A percentile compares a stretch with the other conserved stretches of the same genome.
phyloP scores from a whole-genome alignment of 2,888 invertebrate genomes.

The Thumatha senex region DNA sequence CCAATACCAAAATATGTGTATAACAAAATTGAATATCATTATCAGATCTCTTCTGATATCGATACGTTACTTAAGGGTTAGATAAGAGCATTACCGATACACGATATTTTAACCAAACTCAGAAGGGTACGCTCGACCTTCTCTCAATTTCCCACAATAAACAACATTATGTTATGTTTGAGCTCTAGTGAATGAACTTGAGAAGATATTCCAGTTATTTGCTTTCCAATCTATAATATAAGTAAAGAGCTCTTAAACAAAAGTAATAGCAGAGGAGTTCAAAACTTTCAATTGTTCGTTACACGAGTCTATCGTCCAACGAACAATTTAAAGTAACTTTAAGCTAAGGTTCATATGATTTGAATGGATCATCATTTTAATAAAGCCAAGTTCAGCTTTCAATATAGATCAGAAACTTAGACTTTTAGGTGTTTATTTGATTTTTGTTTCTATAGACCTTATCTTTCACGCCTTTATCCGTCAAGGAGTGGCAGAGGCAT shows the following conservation, averaged over 20 bases:
- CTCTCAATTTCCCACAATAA: constrained; percentile 33
- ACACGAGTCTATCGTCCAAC: too few relatives aligned
- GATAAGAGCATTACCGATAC: constrained; percentile 29
- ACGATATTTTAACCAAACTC: constrained; percentile 37
- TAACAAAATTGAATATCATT: not conserved
- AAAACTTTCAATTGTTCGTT: not conserved
- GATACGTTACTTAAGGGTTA: constrained; percentile 15
- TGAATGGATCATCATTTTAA: too few relatives aligned
- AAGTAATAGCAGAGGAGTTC: too few relatives aligned
- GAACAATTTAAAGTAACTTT: too few relatives aligned
- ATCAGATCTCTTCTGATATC: not conserved
- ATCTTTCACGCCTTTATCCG: too few relatives aligned
- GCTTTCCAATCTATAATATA: not conserved
- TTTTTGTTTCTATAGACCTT: too few relatives aligned
- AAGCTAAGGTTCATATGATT: not conserved
- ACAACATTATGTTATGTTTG: constrained; percentile 31
- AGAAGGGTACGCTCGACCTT: constrained; percentile 26
- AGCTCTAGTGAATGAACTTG: constrained; percentile 8
- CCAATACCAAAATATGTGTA: not conserved
- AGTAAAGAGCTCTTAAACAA: too few relatives aligned
- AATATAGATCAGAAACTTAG: too few relatives aligned
- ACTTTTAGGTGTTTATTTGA: too few relatives aligned
- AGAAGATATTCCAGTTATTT: constrained; percentile 13
- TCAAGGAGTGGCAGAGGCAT: too few relatives aligned
- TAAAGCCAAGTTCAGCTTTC: too few relatives aligned